A percentile compares a stretch with the other conserved stretches of the same genome.
These are phyloP conservation scores for Mayetiola destructor DNA, from an alignment of 2,888 invertebrate species.

Conservation along the genomic window DNA sequence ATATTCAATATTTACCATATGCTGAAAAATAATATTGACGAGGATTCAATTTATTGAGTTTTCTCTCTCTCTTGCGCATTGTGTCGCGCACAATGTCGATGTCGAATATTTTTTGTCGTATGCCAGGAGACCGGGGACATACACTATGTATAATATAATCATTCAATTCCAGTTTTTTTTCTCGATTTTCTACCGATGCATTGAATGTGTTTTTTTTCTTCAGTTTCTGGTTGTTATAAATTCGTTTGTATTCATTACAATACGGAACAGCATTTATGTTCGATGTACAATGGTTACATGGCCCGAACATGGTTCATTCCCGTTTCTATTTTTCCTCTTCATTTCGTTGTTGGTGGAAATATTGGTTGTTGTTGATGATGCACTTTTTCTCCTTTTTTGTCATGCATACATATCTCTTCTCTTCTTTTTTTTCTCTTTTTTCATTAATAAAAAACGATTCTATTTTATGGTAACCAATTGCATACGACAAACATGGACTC, in stretches of 20 bases:
- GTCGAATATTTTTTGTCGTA: no score
- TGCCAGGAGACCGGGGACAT: no score
- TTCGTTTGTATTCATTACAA: constrained; percentile 12
- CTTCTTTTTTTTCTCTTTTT: neutral
- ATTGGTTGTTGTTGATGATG: no score
- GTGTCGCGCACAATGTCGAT: neutral
- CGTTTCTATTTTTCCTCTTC: no score
- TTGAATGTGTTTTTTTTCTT: neutral
- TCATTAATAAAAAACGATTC: neutral
- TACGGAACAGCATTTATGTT: constrained; percentile 4
- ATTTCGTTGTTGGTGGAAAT: no score
- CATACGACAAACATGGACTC: neutral
- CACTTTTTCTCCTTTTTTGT: neutral
- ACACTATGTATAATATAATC: no score
- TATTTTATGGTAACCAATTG: neutral
- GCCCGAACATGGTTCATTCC: constrained; percentile 11
- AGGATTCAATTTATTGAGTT: constrained; percentile 9
- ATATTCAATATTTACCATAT: constrained; percentile 7
- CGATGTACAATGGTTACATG: no score
- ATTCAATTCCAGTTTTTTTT: neutral
- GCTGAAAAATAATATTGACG: constrained; percentile 12
- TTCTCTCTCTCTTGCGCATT: no score
- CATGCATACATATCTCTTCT: neutral
- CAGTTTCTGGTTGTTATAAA: constrained; percentile 5
- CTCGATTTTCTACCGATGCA: no score